phyloP scores from a whole-genome alignment of 2,888 invertebrate genomes.

The Heliconius sara region DNA sequence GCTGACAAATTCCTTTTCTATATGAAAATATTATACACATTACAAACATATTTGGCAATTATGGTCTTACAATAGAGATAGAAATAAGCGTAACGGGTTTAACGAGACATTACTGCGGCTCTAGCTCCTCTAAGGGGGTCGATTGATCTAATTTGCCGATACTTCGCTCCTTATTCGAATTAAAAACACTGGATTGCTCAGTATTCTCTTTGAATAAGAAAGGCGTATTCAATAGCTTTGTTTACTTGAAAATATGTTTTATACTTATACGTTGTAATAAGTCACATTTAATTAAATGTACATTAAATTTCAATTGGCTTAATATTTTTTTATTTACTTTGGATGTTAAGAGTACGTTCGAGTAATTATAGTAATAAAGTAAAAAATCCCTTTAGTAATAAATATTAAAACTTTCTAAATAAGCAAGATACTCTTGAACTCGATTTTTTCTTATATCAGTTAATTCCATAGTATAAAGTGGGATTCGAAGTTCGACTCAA shows the following conservation, averaged over 20 bases:
- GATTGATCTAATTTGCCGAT: slow-evolving; percentile 66
- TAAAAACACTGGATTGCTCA: slow-evolving; percentile 54
- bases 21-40: not conserved
- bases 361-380: not conserved
- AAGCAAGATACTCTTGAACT: too few species aligned
- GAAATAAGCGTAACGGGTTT: slow-evolving; percentile 62
- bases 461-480: too few species aligned
- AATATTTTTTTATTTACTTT: too few species aligned
- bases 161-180: slow-evolving; percentile 46
- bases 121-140: slow-evolving; percentile 54
- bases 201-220: slow-evolving; percentile 40
- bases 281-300: not conserved
- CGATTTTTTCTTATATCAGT: too few species aligned
- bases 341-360: not conserved
- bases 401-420: too few species aligned
- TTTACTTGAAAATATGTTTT: slow-evolving; percentile 1
- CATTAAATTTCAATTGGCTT: not conserved
- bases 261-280: not conserved
- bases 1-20: not conserved
- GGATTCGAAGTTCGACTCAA: too few species aligned
- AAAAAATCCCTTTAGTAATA: too few species aligned
- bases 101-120: slow-evolving; percentile 60
- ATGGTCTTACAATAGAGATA: slow-evolving; percentile 57
- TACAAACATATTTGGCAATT: not conserved
- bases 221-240: not conserved